Evolutionary conservation across 2,113 vertebrate species (phyloP).

Genomic region (Chamaetylas fuelleborni): DNA sequence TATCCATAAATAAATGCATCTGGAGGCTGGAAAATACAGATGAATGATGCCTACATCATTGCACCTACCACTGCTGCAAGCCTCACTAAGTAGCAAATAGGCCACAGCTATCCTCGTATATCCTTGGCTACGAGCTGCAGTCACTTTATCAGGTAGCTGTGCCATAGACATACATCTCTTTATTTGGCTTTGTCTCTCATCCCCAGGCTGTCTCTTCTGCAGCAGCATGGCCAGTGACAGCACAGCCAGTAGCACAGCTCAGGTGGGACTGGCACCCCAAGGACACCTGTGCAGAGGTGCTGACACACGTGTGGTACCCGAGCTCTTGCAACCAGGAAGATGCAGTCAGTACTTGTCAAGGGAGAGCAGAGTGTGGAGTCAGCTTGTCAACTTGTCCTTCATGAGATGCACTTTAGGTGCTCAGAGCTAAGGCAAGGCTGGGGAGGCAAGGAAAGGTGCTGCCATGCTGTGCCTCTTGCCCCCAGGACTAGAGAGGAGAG

Average conservation of each 20-base stretch:
- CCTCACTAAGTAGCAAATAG: background rate
- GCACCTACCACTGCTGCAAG: background rate
- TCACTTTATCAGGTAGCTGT: background rate
- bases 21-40: background rate
- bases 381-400: background rate
- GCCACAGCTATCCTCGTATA: background rate
- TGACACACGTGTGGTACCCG: fast-evolving
- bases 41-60: background rate
- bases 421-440: background rate
- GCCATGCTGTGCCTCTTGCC: background rate
- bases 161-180: background rate
- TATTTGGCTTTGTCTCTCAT: background rate
- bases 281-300: fast-evolving
- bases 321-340: background rate
- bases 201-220: background rate
- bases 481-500: background rate
- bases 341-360: background rate
- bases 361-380: background rate
- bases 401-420: background rate
- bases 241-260: background rate
- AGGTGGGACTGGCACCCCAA: background rate
- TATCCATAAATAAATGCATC: background rate
- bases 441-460: fast-evolving
- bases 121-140: background rate
- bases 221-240: background rate